Evolutionary conservation across 1,140 invertebrate genomes (phyloP), one percentile per base, ranked within the genome.

Genomic region (Steinernema feltiae): DNA sequence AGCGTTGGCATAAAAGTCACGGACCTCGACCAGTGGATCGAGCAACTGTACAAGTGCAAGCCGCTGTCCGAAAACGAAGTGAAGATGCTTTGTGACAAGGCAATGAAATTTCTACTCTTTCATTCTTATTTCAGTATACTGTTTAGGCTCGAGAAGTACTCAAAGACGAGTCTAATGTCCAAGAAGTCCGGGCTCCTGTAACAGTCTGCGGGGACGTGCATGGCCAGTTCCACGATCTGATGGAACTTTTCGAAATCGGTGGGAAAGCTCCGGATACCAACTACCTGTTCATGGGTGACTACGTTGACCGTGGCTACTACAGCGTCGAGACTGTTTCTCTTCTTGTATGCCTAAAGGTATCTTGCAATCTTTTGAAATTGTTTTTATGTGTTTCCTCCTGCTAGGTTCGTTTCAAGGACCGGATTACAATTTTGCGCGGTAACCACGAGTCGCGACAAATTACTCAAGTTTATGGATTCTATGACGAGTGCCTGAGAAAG

Each of bases 401-500:
- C n/a, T n/a, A n/a, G n/a, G n/a, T n/a, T n/a, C 91, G 97, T 80
- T 99, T 95, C 89, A 92, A 93, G 84, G 95, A 99, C 88, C 93
- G 97, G 91, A 98, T 99, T 90, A 99, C 97, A 79, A 98, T 99
- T 87, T 89, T 99, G 77, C 91, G 97, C 87, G 97, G 97, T 73
- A 99, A 99, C 88, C 97, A 99, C 88, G 97, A 99, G 88, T 98
- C 95, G 72, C 91, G 97, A 86, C 97, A 99, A 90, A 99, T 99
- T 88, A 99, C 97, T 82, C 97, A 99, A 80, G 84, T 86, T 1
- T 86, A 86, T 76, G 84, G 84, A 31, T 86, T 86, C 76, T 86
- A 86, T 69, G 84, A 86, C 72, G 84, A 86, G 78, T 99, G 97
- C 89, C 91, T 99, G 86, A 91, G 97, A 81, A 99, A 99, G 90